Percentiles rank a stretch among this genome's conserved stretches.
phyloP scores from a whole-genome alignment of 2,113 vertebrate species.

The Aythya baeri region DNA sequence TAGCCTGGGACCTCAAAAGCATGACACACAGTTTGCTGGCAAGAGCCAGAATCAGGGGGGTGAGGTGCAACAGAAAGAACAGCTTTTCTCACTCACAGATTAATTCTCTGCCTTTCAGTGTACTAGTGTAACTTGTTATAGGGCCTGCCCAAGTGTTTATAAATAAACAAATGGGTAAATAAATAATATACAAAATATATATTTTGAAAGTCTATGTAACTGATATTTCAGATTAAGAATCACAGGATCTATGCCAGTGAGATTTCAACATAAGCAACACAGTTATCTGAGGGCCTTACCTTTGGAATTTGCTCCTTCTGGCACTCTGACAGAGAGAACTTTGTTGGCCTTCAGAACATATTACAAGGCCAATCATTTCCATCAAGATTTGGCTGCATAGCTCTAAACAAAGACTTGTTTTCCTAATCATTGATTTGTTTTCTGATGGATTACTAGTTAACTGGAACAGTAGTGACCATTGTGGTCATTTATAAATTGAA shows the following conservation, averaged over 20 bases:
- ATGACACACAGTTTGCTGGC: background rate
- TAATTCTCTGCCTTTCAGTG: background rate
- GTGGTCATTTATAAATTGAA: background rate
- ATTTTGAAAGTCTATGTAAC: background rate
- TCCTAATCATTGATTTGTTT: background rate
- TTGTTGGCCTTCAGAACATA: background rate
- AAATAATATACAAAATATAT: rapidly evolving
- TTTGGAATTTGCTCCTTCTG: background rate
- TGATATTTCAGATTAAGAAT: background rate
- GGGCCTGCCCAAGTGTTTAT: background rate
- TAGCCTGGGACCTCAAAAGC: background rate
- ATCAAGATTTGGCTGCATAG: background rate
- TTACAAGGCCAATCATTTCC: background rate
- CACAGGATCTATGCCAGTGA: background rate
- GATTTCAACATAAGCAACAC: background rate
- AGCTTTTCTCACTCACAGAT: background rate
- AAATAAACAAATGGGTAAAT: background rate
- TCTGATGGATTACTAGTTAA: background rate
- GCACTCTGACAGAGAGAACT: background rate
- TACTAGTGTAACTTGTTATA: background rate
- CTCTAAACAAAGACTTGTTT: conserved; percentile 51
- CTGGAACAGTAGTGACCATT: background rate
- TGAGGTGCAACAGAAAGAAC: background rate
- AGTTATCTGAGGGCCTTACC: background rate
- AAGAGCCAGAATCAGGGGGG: background rate